Conservation (phyloP, 2,888 invertebrate genomes). For the Polia nebulosa region DNA sequence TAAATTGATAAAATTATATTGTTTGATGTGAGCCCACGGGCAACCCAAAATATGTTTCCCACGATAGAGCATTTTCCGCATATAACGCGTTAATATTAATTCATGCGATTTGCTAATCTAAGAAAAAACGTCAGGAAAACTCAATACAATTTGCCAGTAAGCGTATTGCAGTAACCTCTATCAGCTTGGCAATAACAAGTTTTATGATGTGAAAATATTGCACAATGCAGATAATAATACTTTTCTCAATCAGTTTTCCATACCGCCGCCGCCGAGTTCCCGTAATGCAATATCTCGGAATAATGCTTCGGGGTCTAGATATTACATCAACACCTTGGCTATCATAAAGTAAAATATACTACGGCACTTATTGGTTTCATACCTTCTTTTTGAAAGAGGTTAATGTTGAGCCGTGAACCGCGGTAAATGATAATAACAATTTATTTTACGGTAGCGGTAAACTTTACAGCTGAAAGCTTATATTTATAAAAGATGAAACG, state of each 20-base stretch:
- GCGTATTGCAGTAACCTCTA: background rate
- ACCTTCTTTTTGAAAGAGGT: conserved; percentile 4
- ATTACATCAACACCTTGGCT: conserved; percentile 25
- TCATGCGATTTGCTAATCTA: background rate
- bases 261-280: background rate
- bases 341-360: conserved; percentile 10
- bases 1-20: conserved; percentile 30
- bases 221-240: conserved; percentile 22
- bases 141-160: conserved; percentile 11
- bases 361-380: conserved; percentile 14
- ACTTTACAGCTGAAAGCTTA: conserved; percentile 18
- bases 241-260: conserved; percentile 29
- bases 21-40: background rate
- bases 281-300: conserved; percentile 36
- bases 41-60: background rate
- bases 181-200: conserved; percentile 20
- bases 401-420: conserved; percentile 1
- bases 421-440: conserved; percentile 11
- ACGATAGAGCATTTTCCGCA: background rate
- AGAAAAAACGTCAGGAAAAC: background rate
- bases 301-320: conserved; percentile 36
- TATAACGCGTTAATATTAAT: background rate
- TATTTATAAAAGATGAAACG: conserved; percentile 29
- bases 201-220: conserved; percentile 26
- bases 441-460: conserved; percentile 18